These are phyloP conservation scores for Cairina moschata DNA, from an alignment of 2,113 vertebrate species.

Conservation along the genomic window DNA sequence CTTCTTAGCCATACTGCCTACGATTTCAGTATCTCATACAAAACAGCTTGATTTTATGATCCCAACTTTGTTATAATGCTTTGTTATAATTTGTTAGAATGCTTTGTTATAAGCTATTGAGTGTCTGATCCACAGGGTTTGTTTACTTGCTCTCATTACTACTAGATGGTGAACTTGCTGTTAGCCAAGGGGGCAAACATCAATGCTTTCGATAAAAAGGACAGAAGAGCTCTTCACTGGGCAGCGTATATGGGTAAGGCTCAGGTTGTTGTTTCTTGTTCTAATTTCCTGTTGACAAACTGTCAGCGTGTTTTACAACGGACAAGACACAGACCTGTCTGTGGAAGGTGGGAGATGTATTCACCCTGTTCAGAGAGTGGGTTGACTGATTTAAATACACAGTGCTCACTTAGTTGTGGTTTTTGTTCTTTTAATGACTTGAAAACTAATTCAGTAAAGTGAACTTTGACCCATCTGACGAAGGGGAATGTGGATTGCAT, in stretches of 20 bases:
- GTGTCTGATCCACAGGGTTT: neutral
- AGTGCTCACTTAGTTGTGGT: neutral
- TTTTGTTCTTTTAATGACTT: neutral
- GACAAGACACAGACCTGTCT: neutral
- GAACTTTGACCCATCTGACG: neutral
- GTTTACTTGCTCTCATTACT: slow-evolving; percentile 26
- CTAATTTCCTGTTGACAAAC: neutral
- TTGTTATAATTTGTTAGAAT: neutral
- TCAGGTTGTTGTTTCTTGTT: neutral
- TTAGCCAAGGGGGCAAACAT: slow-evolving; percentile 96
- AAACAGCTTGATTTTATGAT: neutral
- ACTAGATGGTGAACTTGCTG: slow-evolving; percentile 95
- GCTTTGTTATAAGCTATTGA: neutral
- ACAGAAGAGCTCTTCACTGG: slow-evolving; percentile 95
- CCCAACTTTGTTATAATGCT: neutral
- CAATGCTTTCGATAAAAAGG: slow-evolving; percentile 98
- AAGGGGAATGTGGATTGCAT: neutral
- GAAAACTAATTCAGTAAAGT: neutral
- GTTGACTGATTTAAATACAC: neutral
- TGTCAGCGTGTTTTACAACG: neutral
- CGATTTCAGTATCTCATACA: rapidly evolving
- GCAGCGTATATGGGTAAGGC: slow-evolving; percentile 93
- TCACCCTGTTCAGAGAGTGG: neutral
- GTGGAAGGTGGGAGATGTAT: neutral
- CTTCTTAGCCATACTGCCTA: neutral